Evolutionary conservation across 2,888 invertebrate genomes (phyloP).

Genomic region (Gerris lacustris): DNA sequence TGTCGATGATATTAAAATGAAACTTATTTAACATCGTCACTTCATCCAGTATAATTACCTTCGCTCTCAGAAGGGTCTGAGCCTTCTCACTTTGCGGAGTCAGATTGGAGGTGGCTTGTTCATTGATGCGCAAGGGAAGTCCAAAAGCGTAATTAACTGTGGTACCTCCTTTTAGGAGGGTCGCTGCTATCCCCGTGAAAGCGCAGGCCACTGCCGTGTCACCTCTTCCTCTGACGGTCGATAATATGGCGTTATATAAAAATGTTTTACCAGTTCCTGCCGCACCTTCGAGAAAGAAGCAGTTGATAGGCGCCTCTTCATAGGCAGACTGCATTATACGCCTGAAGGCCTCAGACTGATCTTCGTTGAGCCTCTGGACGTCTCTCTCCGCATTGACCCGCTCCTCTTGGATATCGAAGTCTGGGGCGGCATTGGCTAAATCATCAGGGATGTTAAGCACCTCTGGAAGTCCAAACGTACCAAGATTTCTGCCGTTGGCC

Average conservation of each 20-base stretch:
- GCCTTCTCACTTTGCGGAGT: not conserved
- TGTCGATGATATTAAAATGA: slow-evolving; percentile 8
- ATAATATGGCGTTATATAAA: not conserved
- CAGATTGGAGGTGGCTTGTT: not conserved
- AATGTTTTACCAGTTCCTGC: not conserved
- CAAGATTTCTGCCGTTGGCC: too few species aligned
- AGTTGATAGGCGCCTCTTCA: too few species aligned
- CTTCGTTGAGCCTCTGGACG: too few species aligned
- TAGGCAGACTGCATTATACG: too few species aligned
- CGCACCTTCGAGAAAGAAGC: not conserved
- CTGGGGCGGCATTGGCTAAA: too few species aligned
- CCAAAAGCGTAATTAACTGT: not conserved
- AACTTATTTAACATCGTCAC: not conserved
- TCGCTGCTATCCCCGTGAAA: slow-evolving; percentile 2
- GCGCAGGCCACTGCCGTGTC: not conserved
- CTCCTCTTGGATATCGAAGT: too few species aligned
- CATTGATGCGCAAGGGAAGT: not conserved
- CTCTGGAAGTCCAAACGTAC: too few species aligned
- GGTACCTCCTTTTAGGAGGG: not conserved
- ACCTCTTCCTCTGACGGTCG: not conserved
- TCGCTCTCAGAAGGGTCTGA: not conserved
- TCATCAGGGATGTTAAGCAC: too few species aligned
- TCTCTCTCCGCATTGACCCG: too few species aligned
- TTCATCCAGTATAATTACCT: not conserved
- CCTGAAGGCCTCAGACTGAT: too few species aligned